These are phyloP conservation scores for Hucho hucho DNA, from an alignment of 2,113 vertebrate species.

Conservation along the genomic window DNA sequence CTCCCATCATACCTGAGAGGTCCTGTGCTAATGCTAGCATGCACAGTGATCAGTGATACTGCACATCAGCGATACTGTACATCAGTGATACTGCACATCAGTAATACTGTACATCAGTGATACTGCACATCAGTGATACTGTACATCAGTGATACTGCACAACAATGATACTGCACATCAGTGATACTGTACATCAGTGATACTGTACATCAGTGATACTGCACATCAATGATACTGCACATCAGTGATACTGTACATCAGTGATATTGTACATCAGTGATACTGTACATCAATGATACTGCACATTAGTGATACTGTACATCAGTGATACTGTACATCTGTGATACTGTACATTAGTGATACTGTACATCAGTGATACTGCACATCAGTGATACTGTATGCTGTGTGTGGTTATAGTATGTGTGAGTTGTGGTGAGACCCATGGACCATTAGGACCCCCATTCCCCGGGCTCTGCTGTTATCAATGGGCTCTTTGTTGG, in stretches of 20 bases:
- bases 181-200: too few relatives aligned
- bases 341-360: background rate
- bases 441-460: background rate
- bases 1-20: background rate
- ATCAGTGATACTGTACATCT: too few relatives aligned
- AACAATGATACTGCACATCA: background rate
- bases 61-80: background rate
- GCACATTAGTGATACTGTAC: background rate
- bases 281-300: too few relatives aligned
- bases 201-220: background rate
- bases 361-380: too few relatives aligned
- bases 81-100: background rate
- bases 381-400: background rate
- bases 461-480: background rate
- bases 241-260: background rate
- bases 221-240: too few relatives aligned
- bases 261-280: background rate
- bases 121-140: background rate
- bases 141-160: too few relatives aligned
- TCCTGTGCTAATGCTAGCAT: constrained; percentile 9
- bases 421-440: background rate
- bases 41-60: too few relatives aligned
- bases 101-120: too few relatives aligned
- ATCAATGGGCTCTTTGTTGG: constrained; percentile 18
- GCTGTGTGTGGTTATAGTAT: background rate